Base-by-base conservation (phyloP, 2,797 vertebrate genomes). In the Triplophysa yarkandensis region DNA sequence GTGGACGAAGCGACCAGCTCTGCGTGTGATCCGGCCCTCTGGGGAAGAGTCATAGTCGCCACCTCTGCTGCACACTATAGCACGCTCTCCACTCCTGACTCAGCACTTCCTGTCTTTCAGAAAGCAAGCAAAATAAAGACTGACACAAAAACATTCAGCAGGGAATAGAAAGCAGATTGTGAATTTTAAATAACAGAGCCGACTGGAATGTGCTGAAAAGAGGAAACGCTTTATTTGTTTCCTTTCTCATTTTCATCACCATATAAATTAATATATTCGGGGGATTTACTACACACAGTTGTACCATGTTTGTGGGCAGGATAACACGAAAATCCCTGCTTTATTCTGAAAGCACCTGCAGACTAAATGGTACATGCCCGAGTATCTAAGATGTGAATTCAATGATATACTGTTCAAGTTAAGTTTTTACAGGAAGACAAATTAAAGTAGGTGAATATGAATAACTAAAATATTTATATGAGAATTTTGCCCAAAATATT, bases 31-130 rank as follows among this genome's bases (percentile, higher is more conserved):
- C 71, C 68, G 74, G 80, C 87, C 57, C 87, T 86, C 83, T 77
- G 71, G 79, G 81, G 86, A 88, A 86, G 39, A 79, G 82, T 85
- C 86, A 83, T 79, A 86, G 77, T 84, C 34, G 28, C 63, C 3
- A 30, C 23, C 65, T 70, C 30, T 19, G 30, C 67, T 25, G 23
- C 19, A 41, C 48, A 23, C 34, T 70, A 34, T 16, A 16, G 58
- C 69, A 69, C 25, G 13, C 39, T 55, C 41, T 58, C 17, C 65
- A 64, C 55, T 23, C 34, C 68, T 73, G 77, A 81, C 72, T 80
- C 79, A 82, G 79, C 77, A 77, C 36, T 77, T 77, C 65, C 46
- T 32, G 52, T 71, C 73, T 71, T 50, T n/a, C 44, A 69, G 30
- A 77, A 52, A 64, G 63, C 8, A 13, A 23, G n/a, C 36, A 3